phyloP scores from a whole-genome alignment of 2,113 vertebrate genomes.

The Tiliqua scincoides region DNA sequence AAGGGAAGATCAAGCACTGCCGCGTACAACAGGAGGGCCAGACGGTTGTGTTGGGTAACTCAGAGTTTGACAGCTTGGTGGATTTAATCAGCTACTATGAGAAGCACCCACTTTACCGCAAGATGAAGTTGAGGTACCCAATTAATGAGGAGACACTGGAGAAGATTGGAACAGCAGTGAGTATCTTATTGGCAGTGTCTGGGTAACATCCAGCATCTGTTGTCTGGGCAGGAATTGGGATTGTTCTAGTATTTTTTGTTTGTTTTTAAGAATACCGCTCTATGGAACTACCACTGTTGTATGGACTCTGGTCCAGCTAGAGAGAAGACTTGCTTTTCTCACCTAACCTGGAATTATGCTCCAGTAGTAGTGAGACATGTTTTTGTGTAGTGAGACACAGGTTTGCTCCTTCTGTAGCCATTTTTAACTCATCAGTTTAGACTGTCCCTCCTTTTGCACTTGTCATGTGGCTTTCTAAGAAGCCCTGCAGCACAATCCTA shows the following conservation, averaged over 20 bases:
- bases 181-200: constrained; percentile 18
- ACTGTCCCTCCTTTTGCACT: neutral
- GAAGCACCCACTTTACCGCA: constrained; percentile 95
- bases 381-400: neutral
- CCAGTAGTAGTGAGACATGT: neutral
- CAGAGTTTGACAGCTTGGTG: constrained; percentile 95
- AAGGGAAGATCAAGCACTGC: constrained; percentile 99
- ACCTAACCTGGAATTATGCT: neutral
- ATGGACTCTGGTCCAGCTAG: neutral
- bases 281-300: neutral
- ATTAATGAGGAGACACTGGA: constrained; percentile 98
- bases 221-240: neutral
- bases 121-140: constrained; percentile 98
- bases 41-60: constrained; percentile 91
- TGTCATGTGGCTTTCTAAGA: neutral
- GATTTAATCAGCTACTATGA: constrained; percentile 98
- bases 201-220: neutral
- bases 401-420: neutral
- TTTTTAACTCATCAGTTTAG: neutral
- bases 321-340: neutral
- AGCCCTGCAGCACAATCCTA: too few relatives aligned
- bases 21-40: constrained; percentile 97
- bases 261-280: neutral
- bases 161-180: constrained; percentile 97
- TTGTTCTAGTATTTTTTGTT: neutral